phyloP scores from a whole-genome alignment of 2,888 invertebrate species.

The Aradus depressus region DNA sequence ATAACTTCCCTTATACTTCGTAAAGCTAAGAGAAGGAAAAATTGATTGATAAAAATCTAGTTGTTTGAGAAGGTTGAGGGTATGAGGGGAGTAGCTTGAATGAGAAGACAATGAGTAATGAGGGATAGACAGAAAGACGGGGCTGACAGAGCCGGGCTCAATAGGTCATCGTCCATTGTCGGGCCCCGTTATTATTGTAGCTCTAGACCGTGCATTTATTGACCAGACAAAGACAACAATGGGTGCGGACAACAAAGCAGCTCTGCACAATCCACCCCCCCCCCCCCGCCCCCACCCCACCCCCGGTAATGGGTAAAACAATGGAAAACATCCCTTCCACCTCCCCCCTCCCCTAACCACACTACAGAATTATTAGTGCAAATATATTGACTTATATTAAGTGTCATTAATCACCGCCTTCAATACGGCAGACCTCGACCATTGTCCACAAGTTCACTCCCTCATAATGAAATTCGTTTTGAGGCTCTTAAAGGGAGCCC shows the following conservation, averaged over 20 bases:
- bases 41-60: no score
- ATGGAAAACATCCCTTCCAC: conserved; percentile 27
- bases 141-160: conserved; percentile 23
- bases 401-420: conserved; percentile 25
- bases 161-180: conserved; percentile 27
- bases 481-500: conserved; percentile 5
- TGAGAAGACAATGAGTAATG: conserved; percentile 22
- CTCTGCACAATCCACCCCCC: conserved; percentile 26
- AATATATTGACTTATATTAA: conserved; percentile 29
- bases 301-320: conserved; percentile 28
- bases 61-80: neutral
- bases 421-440: conserved; percentile 5
- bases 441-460: conserved; percentile 17
- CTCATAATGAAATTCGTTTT: conserved; percentile 23
- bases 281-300: conserved; percentile 2
- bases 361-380: conserved; percentile 27
- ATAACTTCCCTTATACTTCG: no score
- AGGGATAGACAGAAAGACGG: conserved; percentile 20
- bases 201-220: conserved; percentile 30
- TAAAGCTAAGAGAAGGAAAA: no score
- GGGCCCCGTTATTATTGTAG: conserved; percentile 22
- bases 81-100: neutral
- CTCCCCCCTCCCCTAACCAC: conserved; percentile 1
- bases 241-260: conserved; percentile 26
- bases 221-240: conserved; percentile 29